phyloP scores from a whole-genome alignment of 2,888 invertebrate genomes.

The Netelia fuscicornis region DNA sequence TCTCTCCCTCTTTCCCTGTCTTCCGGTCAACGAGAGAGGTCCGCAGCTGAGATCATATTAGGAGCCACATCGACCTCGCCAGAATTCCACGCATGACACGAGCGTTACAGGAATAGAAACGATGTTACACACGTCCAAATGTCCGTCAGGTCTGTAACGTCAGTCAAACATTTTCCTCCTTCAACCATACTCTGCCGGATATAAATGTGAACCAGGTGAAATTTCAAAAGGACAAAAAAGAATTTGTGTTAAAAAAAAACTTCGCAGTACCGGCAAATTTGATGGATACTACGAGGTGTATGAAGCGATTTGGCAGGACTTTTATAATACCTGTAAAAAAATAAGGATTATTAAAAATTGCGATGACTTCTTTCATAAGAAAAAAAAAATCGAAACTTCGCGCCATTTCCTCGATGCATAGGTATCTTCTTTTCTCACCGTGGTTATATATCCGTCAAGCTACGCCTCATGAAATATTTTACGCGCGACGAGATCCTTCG shows the following conservation, averaged over 20 bases:
- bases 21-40: constrained; percentile 66
- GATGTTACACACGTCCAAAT: not conserved
- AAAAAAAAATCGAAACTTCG: too few relatives aligned
- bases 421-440: not conserved
- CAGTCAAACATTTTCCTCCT: not conserved
- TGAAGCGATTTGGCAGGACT: not conserved
- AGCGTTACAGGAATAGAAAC: constrained; percentile 15
- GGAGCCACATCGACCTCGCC: constrained; percentile 65
- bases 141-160: too few relatives aligned
- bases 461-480: constrained; percentile 41
- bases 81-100: constrained; percentile 43
- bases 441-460: not conserved
- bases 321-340: too few relatives aligned
- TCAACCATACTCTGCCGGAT: not conserved
- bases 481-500: not conserved
- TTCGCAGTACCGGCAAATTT: too few relatives aligned
- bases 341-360: too few relatives aligned
- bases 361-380: too few relatives aligned
- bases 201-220: not conserved
- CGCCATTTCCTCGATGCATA: not conserved
- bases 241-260: too few relatives aligned
- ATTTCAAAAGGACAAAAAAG: not conserved
- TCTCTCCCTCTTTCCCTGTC: constrained; percentile 1
- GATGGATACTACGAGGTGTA: not conserved
- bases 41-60: constrained; percentile 79